phyloP scores from a whole-genome alignment of 2,113 vertebrate species.

The Phainopepla nitens region DNA sequence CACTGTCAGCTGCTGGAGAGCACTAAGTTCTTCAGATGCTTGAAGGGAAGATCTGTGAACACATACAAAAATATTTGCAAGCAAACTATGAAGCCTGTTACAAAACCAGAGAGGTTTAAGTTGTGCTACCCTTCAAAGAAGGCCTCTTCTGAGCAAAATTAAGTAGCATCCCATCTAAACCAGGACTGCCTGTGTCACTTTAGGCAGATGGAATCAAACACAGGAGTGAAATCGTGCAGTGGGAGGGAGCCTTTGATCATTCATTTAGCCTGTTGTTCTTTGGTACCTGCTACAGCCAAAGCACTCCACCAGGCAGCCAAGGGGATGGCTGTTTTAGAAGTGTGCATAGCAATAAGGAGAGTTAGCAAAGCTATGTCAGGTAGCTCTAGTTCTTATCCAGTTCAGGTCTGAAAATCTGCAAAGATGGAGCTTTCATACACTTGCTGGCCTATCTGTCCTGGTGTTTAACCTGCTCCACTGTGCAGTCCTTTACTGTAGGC shows the following conservation, averaged over 20 bases:
- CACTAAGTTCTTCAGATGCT: neutral
- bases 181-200: neutral
- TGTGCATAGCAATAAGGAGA: neutral
- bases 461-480: neutral
- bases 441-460: neutral
- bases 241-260: neutral
- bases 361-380: neutral
- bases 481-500: neutral
- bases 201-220: neutral
- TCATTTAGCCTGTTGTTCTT: neutral
- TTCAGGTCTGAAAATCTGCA: neutral
- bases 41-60: neutral
- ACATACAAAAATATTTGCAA: neutral
- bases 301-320: neutral
- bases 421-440: neutral
- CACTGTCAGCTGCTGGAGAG: neutral
- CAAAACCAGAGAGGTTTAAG: neutral
- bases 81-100: neutral
- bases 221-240: neutral
- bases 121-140: neutral
- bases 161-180: neutral
- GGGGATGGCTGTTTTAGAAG: neutral
- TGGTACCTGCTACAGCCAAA: neutral
- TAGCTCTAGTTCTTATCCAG: neutral
- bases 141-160: neutral